Conservation (phyloP, 2,888 invertebrate species). For the Diarsia dahlii region DNA sequence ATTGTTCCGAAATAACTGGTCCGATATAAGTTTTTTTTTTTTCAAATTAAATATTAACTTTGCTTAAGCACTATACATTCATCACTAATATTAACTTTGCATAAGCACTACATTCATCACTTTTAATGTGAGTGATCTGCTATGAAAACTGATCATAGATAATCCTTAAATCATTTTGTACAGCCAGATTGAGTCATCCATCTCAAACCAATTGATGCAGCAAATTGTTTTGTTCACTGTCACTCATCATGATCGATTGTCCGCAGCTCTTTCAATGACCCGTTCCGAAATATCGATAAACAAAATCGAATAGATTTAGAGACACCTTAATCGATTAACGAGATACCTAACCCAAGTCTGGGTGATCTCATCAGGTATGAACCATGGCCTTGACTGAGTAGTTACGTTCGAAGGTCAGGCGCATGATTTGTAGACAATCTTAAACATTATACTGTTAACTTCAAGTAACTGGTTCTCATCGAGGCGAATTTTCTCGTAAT, state of each 20-base stretch:
- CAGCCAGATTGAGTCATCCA: neutral
- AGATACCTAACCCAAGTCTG: slow-evolving; percentile 48
- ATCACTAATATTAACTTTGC: too few relatives aligned
- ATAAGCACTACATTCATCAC: too few relatives aligned
- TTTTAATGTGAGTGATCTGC: too few relatives aligned
- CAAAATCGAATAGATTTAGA: slow-evolving; percentile 27
- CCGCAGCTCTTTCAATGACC: slow-evolving; percentile 3
- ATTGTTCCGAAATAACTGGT: too few relatives aligned
- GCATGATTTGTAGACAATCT: slow-evolving; percentile 61
- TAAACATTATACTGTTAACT: slow-evolving; percentile 48
- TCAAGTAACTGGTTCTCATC: slow-evolving; percentile 53
- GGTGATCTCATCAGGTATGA: slow-evolving; percentile 70
- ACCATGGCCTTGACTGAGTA: slow-evolving; percentile 75
- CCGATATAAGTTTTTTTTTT: too few relatives aligned
- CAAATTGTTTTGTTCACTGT: slow-evolving; percentile 5
- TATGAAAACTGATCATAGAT: too few relatives aligned
- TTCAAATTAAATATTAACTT: too few relatives aligned
- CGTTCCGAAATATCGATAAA: slow-evolving; percentile 33
- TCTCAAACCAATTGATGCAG: slow-evolving; percentile 13
- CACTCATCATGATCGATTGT: slow-evolving; percentile 34
- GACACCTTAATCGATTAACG: slow-evolving; percentile 54
- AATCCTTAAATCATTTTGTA: neutral
- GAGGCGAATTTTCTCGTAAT: slow-evolving; percentile 57
- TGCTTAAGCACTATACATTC: too few relatives aligned
- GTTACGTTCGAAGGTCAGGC: slow-evolving; percentile 73